Conservation (phyloP, 2,888 invertebrate genomes). For the Ophion costatus region DNA sequence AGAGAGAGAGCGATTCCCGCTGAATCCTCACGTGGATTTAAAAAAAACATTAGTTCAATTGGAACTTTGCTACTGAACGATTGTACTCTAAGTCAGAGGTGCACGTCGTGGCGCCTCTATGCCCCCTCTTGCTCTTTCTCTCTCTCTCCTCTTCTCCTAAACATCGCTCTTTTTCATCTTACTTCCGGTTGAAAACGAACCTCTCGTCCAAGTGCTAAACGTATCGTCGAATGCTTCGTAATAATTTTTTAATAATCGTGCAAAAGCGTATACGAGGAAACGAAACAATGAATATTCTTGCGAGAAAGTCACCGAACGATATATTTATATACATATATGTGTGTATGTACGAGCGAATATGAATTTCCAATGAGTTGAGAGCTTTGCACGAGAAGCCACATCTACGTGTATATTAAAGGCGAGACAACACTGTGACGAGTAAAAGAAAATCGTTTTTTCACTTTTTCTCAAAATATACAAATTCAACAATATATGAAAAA, state of each 20-base stretch:
- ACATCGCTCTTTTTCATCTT: constrained; percentile 60
- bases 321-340: constrained; percentile 4
- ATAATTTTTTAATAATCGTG: background rate
- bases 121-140: constrained; percentile 35
- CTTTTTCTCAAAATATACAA: no score
- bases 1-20: constrained; percentile 19
- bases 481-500: no score
- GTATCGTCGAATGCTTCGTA: background rate
- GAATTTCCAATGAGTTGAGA: constrained; percentile 32
- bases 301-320: background rate
- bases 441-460: no score
- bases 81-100: constrained; percentile 82
- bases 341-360: no score
- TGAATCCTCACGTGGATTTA: constrained; percentile 53
- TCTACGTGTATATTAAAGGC: constrained; percentile 22
- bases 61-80: constrained; percentile 79
- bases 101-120: constrained; percentile 72
- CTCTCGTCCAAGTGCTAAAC: background rate
- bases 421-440: no score
- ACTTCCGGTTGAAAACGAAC: constrained; percentile 7
- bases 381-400: constrained; percentile 25
- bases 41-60: constrained; percentile 72
- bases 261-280: background rate
- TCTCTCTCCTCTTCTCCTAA: constrained; percentile 10
- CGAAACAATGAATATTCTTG: background rate